phyloP scores from a whole-genome alignment of 2,113 vertebrate species.

The Aegithalos caudatus region DNA sequence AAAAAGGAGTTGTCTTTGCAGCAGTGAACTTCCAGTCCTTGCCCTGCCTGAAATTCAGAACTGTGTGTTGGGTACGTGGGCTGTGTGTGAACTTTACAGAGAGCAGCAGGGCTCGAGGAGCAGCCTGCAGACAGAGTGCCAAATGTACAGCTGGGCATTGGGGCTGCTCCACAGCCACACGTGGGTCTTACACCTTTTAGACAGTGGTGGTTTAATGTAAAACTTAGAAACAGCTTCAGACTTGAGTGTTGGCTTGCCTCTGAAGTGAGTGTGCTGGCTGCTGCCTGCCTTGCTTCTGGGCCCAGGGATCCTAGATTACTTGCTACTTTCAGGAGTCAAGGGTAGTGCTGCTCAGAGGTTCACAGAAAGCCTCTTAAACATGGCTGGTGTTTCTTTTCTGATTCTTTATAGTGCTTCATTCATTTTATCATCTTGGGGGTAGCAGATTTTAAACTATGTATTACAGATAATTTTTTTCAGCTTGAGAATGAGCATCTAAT shows the following conservation, averaged over 20 bases:
- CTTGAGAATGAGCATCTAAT: not conserved
- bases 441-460: not conserved
- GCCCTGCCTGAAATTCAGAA: not conserved
- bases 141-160: not conserved
- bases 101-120: not conserved
- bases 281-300: not conserved
- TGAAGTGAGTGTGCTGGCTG: not conserved
- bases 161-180: not conserved
- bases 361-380: not conserved
- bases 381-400: not conserved
- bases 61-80: not conserved
- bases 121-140: not conserved
- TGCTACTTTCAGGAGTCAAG: not conserved
- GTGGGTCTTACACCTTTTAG: not conserved
- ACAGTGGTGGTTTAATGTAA: not conserved
- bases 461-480: not conserved
- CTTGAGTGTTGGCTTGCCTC: not conserved
- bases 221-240: not conserved
- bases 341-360: not conserved
- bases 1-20: slow-evolving; percentile 61
- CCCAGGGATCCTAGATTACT: not conserved
- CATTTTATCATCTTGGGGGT: not conserved
- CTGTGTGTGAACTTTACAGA: not conserved
- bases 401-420: not conserved
- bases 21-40: slow-evolving; percentile 8